phyloP scores from a whole-genome alignment of 2,888 invertebrate species.

The Rhagonycha lutea region DNA sequence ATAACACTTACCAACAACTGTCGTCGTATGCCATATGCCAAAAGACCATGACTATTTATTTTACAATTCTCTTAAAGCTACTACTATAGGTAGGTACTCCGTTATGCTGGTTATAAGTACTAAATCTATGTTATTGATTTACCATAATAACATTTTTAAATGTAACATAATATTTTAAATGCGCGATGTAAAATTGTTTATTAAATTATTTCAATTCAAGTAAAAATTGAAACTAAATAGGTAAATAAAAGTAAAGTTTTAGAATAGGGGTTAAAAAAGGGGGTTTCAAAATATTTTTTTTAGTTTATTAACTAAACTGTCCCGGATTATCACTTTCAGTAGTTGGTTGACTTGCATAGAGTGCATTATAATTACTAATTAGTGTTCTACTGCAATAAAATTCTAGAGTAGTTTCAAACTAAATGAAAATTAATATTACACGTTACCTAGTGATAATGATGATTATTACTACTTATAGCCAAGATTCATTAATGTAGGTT shows the following conservation, averaged over 20 bases:
- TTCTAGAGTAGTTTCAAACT: background rate
- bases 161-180: background rate
- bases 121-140: background rate
- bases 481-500: no score
- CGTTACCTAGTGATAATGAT: no score
- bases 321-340: no score
- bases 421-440: background rate
- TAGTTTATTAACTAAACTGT: no score
- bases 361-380: no score
- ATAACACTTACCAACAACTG: background rate
- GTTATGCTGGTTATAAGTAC: background rate
- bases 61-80: background rate
- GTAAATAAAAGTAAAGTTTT: no score
- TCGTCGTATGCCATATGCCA: background rate
- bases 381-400: background rate
- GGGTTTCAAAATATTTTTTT: no score
- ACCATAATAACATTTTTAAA: background rate
- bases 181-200: background rate
- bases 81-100: background rate
- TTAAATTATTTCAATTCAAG: background rate
- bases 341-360: no score
- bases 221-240: no score
- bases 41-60: background rate
- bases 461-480: no score
- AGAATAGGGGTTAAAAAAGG: no score